Base-by-base conservation (phyloP, 2,888 invertebrate species). In the Ochropacha duplaris region DNA sequence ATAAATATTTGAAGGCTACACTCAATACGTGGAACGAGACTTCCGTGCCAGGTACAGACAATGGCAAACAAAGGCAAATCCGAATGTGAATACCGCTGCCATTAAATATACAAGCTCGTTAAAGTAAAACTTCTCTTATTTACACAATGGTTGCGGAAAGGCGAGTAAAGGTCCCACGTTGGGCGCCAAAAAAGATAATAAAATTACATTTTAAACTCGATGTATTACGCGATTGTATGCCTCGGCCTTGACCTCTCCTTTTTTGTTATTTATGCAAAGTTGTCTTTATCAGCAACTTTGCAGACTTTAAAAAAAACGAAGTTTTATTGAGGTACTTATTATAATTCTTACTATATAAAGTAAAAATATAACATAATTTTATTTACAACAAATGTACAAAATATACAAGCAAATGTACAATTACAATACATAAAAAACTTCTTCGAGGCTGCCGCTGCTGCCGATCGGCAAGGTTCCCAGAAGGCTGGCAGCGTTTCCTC, bases 31-130 rank as follows among this genome's bases (percentile, higher is more conserved):
- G 62, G n/a, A 49, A 36, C 36, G 36, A 51, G 55, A 54, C 19
- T 52, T 44, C 54, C 63, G 63, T 61, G 54, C 72, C 78, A 71
- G 78, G 75, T 63, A 76, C 78, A 50, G 59, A 49, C 56, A 52
- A 76, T 51, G 60, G 51, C 57, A 54, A 57, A 31, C 52, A 24
- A 52, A 31, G 19, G 19, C 57, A 59, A n/a, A 54, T 57, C 57
- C 66, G 62, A 62, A 70, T 65, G 68, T 68, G 69, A 71, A 66
- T 61, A 56, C 31, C 31, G 31, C 58, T 61, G 67, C 58, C 66
- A 68, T 69, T 66, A 71, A 72, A 72, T 69, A 69, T 68, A 69
- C 65, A 69, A 68, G 65, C 65, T 71, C 71, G 66, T 74, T 72
- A 68, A 63, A 65, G 64, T 61, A 64, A 71, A 74, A 71, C 56